Evolutionary conservation across 2,113 vertebrate genomes (phyloP), one percentile per base, ranked within the genome.

Genomic region (Zeus faber): DNA sequence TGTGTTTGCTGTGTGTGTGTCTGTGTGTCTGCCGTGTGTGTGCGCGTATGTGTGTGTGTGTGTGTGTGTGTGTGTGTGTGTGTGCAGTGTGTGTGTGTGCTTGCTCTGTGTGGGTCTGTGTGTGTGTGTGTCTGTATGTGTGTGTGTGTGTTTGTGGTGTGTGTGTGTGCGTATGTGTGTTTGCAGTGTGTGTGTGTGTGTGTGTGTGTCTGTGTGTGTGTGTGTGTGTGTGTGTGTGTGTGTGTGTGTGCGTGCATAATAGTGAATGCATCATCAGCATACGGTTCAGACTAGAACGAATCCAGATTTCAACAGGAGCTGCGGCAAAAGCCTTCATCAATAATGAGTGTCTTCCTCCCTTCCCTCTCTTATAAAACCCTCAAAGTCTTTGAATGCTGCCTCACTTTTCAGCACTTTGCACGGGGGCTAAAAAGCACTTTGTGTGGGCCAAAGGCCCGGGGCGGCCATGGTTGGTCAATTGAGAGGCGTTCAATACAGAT

Each of bases 251-350:
- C 31, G 16, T 40, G 39, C 16, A n/a, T 17, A n/a, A 8, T 18
- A 11, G 22, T 54, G 51, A 49, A 76, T 43, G 50, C 67, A 68
- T 65, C 54, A 76, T 72, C 68, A 62, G 71, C 79, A 80, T 80
- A 69, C 53, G 69, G 64, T 69, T 68, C 59, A 80, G 77, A 79
- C 81, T 3, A 58, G 49, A 63, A 52, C 71, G 58, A 84, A 84
- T 81, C 59, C 48, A 52, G 45, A 21, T 50, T 48, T 78, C 45
- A 64, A 41, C 40, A 49, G 62, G 7, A 31, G 53, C 44, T 0
- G 18, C 43, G 33, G 56, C 41, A 16, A 58, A 47, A 49, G 25
- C 40, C 5, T 29, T 47, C 5, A 1, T 40, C 22, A 33, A 75
- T 45, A 70, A 64, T 63, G 67, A 59, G 22, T 20, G 13, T 48